Conservation (phyloP, 2,797 vertebrate genomes). For the Erpetoichthys calabaricus region DNA sequence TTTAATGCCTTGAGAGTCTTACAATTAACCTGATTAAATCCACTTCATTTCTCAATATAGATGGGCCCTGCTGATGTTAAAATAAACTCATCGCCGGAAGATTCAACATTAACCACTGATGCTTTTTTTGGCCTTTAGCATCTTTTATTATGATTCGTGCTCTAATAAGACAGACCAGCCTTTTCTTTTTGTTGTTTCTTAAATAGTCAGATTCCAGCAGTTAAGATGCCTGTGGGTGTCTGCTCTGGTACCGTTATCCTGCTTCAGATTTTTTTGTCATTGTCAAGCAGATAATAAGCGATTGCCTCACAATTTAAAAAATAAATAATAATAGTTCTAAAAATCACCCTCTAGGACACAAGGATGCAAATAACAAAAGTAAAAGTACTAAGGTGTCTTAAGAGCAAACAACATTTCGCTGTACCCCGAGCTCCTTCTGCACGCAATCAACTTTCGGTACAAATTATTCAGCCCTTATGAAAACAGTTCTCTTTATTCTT, state of each 20-base stretch:
- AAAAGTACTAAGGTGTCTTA: no score
- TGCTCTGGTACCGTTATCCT: neutral
- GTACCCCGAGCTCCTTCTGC: no score
- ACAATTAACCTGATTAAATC: constrained; percentile 74
- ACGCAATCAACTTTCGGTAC: no score
- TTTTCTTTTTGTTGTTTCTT: constrained; percentile 55
- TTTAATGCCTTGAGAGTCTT: constrained; percentile 61
- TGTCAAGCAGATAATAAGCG: no score
- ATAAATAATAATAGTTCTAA: no score
- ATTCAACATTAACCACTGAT: constrained; percentile 62
- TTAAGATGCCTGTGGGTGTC: constrained; percentile 42
- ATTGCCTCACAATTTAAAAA: no score
- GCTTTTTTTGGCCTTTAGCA: constrained; percentile 48
- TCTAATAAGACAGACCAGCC: neutral
- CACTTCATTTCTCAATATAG: constrained; percentile 58
- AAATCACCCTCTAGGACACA: no score
- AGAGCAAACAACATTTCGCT: no score
- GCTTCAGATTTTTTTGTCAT: neutral
- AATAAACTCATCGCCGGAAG: constrained; percentile 64
- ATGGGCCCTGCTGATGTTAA: constrained; percentile 57
- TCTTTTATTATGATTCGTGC: constrained; percentile 54
- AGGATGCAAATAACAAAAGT: no score
- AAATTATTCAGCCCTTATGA: neutral
- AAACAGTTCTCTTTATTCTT: constrained; percentile 1
- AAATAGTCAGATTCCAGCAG: constrained; percentile 45